These are phyloP conservation scores for Abramis brama DNA, from an alignment of 2,113 vertebrate species.

Conservation along the genomic window DNA sequence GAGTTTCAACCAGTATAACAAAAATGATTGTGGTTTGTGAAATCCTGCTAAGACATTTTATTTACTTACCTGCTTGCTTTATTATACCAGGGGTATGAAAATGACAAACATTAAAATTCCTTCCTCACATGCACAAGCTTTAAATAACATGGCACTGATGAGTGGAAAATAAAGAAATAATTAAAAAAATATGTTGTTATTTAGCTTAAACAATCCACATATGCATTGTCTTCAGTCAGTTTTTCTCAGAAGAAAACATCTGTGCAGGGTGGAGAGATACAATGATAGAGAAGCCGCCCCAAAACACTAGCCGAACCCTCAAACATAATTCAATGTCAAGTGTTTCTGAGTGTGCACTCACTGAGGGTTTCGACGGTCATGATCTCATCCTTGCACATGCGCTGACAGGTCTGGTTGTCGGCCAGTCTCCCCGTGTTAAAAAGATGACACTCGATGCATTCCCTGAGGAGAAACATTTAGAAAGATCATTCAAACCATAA, in stretches of 20 bases:
- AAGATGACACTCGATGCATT: conserved; percentile 92
- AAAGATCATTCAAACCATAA: background rate
- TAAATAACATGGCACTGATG: background rate
- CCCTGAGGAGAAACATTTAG: conserved; percentile 72
- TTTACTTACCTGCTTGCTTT: background rate
- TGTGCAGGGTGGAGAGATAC: background rate
- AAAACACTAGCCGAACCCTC: background rate
- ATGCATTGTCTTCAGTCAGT: background rate
- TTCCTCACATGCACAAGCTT: background rate
- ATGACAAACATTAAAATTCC: background rate
- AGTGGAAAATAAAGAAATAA: background rate
- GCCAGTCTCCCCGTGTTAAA: conserved; percentile 85
- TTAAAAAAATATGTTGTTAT: too few species aligned
- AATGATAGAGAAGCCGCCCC: background rate
- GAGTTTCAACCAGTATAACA: too few species aligned
- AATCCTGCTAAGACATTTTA: background rate
- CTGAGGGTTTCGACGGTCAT: conserved; percentile 86
- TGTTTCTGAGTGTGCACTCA: conserved; percentile 69
- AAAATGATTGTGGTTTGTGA: background rate
- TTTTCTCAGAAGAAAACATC: background rate
- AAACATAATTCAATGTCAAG: background rate
- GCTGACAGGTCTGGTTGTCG: conserved; percentile 95
- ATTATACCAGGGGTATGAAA: background rate
- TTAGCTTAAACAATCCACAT: background rate
- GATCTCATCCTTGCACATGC: conserved; percentile 91